These are phyloP conservation scores for Drosophila sproati DNA, from an alignment of 1,140 invertebrate species.

Conservation along the genomic window DNA sequence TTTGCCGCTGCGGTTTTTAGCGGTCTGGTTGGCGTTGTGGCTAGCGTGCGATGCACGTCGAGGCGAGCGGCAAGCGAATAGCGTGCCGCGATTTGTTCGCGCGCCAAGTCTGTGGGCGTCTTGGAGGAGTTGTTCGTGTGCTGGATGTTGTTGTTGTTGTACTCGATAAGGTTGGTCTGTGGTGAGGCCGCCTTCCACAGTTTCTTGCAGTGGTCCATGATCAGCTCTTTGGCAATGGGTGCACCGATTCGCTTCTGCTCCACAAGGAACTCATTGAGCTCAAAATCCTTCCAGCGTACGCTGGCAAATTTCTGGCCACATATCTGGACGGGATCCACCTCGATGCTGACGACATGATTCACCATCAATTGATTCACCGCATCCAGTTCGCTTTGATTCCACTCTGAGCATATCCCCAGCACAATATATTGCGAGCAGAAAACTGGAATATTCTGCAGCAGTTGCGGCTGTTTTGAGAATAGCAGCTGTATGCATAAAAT, in stretches of 20 bases:
- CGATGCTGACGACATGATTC: conserved; percentile 62
- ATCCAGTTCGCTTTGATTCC: conserved; percentile 61
- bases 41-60: conserved; percentile 59
- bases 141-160: conserved; percentile 57
- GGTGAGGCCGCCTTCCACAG: conserved; percentile 59
- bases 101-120: conserved; percentile 63
- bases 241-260: conserved; percentile 75
- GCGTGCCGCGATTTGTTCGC: conserved; percentile 65
- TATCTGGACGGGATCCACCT: conserved; percentile 54
- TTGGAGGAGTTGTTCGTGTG: conserved; percentile 37
- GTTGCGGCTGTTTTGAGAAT: conserved; percentile 71
- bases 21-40: conserved; percentile 37
- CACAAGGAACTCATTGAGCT: conserved; percentile 71
- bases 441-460: conserved; percentile 63
- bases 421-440: conserved; percentile 74
- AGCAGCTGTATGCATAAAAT: conserved; percentile 55
- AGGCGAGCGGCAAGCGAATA: conserved; percentile 67
- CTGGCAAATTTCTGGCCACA: conserved; percentile 74
- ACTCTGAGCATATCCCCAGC: conserved; percentile 74
- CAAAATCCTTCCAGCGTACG: conserved; percentile 78
- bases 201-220: conserved; percentile 74
- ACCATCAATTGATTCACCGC: conserved; percentile 58
- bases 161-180: conserved; percentile 41
- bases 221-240: conserved; percentile 63
- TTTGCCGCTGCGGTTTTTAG: conserved; percentile 33